These are phyloP conservation scores for Phorcus lineatus DNA, from an alignment of 2,888 invertebrate genomes.

Conservation along the genomic window DNA sequence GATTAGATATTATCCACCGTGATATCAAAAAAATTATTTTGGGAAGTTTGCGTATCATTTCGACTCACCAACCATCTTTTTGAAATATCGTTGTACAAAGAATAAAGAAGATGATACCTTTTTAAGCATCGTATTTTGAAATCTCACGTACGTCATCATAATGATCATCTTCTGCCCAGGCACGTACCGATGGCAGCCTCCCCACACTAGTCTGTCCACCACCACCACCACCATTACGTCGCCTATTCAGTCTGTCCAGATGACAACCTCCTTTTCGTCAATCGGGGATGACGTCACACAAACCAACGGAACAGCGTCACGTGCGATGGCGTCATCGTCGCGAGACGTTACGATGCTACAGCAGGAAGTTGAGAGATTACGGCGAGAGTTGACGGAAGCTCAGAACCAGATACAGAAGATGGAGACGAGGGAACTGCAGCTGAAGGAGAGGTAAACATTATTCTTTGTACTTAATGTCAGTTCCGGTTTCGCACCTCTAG, in stretches of 20 bases:
- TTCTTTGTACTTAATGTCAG: too few species aligned
- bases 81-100: too few species aligned
- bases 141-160: not conserved
- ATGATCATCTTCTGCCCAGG: not conserved
- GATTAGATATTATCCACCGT: too few species aligned
- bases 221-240: not conserved
- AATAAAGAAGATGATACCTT: too few species aligned
- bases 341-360: constrained; percentile 37
- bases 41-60: too few species aligned
- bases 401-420: constrained; percentile 73
- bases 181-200: not conserved
- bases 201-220: not conserved
- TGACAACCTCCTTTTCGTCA: not conserved
- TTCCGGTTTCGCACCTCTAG: too few species aligned
- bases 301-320: not conserved
- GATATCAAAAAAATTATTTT: too few species aligned
- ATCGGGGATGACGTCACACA: not conserved
- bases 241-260: not conserved
- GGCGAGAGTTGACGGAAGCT: constrained; percentile 76
- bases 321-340: not conserved
- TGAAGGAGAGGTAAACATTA: constrained; percentile 73
- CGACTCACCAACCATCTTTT: too few species aligned
- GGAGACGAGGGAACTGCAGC: constrained; percentile 76
- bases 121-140: too few species aligned
- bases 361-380: constrained; percentile 75